These are phyloP conservation scores for Leptogaster cylindrica DNA, from an alignment of 2,888 invertebrate species.

Conservation along the genomic window DNA sequence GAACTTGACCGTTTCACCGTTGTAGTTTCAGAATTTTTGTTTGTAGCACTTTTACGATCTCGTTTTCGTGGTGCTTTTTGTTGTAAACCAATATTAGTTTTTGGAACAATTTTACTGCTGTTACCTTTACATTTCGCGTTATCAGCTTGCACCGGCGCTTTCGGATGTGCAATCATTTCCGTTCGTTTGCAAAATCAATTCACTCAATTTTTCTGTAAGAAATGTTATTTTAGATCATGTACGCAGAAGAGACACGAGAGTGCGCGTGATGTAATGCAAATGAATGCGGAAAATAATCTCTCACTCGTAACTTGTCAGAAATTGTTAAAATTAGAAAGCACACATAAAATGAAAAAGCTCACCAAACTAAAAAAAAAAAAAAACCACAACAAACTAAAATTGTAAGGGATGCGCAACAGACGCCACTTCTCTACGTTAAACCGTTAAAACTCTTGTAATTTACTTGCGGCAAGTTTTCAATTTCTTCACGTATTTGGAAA, in stretches of 20 bases:
- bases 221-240: background rate
- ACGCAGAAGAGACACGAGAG: background rate
- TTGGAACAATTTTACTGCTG: background rate
- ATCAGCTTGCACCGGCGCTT: background rate
- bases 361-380: conserved; percentile 21
- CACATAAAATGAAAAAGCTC: conserved; percentile 14
- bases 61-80: background rate
- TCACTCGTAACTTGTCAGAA: conserved; percentile 1
- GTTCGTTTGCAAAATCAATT: background rate
- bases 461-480: too few relatives aligned
- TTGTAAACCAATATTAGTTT: background rate
- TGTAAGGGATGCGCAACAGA: too few relatives aligned
- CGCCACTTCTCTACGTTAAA: background rate
- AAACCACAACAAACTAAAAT: background rate
- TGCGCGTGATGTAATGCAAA: conserved; percentile 38
- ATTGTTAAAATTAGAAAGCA: conserved; percentile 30
- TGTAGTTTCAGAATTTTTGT: too few relatives aligned
- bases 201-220: background rate
- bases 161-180: conserved; percentile 23
- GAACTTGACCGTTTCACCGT: background rate
- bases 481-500: too few relatives aligned
- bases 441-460: background rate
- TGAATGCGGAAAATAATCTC: conserved; percentile 34
- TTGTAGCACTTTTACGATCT: background rate
- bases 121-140: too few relatives aligned